phyloP scores from a whole-genome alignment of 2,888 invertebrate species.

The Tiliacea citrago region DNA sequence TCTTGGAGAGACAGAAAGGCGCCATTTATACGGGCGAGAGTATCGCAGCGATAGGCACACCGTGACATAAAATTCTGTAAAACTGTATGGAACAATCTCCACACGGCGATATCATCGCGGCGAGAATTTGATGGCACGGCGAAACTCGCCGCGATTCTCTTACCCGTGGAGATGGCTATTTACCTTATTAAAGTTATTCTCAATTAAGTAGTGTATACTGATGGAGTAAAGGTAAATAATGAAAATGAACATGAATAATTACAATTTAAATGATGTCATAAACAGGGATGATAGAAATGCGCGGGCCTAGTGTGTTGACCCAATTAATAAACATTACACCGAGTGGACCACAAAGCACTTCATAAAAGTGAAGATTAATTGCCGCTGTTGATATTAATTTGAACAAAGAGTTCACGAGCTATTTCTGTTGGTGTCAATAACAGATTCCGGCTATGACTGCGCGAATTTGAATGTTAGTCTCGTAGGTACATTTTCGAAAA shows the following conservation, averaged over 20 bases:
- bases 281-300: constrained; percentile 33
- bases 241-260: constrained; percentile 8
- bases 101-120: too few relatives aligned
- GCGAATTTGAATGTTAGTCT: constrained; percentile 22
- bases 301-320: constrained; percentile 34
- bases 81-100: too few relatives aligned
- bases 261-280: constrained; percentile 11
- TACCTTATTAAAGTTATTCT: constrained; percentile 9
- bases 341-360: constrained; percentile 50
- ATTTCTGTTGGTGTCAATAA: constrained; percentile 43
- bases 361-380: constrained; percentile 61
- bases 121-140: too few relatives aligned
- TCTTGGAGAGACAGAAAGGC: constrained; percentile 11
- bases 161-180: too few relatives aligned
- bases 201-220: neutral
- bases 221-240: neutral
- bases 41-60: too few relatives aligned
- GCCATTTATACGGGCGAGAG: too few relatives aligned
- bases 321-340: constrained; percentile 40
- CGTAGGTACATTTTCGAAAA: constrained; percentile 1
- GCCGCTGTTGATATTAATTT: constrained; percentile 35
- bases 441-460: constrained; percentile 30
- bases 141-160: too few relatives aligned
- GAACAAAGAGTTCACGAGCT: constrained; percentile 41
- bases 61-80: too few relatives aligned